Conservation (phyloP, 2,113 vertebrate species). For the Alces alces region DNA sequence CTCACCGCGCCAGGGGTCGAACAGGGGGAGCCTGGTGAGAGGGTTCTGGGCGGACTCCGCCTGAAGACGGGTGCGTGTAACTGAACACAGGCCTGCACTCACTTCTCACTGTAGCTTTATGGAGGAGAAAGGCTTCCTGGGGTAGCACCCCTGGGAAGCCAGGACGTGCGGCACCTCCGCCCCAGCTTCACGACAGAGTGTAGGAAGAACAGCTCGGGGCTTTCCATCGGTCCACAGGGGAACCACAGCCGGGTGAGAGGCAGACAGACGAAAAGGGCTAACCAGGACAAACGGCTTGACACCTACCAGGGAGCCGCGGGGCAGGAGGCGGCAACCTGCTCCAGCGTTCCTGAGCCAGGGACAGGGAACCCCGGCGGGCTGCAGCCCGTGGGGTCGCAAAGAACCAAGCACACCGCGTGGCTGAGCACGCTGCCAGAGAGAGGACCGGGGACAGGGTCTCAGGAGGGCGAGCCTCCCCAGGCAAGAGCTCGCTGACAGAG, state of each 20-base stretch:
- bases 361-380: not conserved
- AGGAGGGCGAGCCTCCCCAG: not conserved
- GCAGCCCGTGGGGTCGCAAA: not conserved
- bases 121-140: not conserved
- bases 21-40: not conserved
- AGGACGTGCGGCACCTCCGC: not conserved
- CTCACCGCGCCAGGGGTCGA: not conserved
- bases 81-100: not conserved
- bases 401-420: not conserved
- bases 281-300: not conserved
- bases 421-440: not conserved
- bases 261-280: not conserved
- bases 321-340: not conserved
- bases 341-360: not conserved
- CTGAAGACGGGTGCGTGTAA: not conserved
- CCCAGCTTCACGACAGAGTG: not conserved
- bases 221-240: not conserved
- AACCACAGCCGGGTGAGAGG: not conserved
- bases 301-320: not conserved
- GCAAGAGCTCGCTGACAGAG: not conserved
- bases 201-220: not conserved
- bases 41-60: not conserved
- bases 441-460: not conserved
- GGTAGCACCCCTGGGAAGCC: not conserved
- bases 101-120: not conserved